Conservation (phyloP, 2,888 invertebrate genomes). For the Girardia tigrina region DNA sequence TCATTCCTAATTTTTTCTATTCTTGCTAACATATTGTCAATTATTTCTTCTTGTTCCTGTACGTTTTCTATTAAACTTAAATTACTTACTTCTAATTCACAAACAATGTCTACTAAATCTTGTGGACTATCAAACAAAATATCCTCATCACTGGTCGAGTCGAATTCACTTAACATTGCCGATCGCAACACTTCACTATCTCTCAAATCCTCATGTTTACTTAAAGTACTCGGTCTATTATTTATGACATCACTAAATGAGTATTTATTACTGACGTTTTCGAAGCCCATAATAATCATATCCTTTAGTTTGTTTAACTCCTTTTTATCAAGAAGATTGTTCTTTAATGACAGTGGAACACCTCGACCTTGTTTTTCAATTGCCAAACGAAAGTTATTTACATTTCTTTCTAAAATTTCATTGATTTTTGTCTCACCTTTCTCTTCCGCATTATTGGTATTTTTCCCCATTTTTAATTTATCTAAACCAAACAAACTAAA, state of each 20-base stretch:
- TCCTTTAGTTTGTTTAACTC: not conserved
- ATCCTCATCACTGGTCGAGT: not conserved
- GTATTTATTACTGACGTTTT: not conserved
- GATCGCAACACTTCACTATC: not conserved
- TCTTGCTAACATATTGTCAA: not conserved
- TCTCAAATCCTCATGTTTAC: not conserved
- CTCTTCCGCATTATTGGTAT: not conserved
- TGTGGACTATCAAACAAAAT: not conserved
- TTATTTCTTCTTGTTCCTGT: not conserved
- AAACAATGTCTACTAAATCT: not conserved
- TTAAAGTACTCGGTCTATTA: not conserved
- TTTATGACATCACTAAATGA: not conserved
- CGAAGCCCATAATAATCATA: not conserved
- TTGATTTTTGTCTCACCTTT: not conserved
- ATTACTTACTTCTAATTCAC: not conserved
- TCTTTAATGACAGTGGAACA: no score
- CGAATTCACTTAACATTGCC: not conserved
- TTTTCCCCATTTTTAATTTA: not conserved
- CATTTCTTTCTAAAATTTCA: not conserved
- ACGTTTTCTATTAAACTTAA: slow-evolving; percentile 7
- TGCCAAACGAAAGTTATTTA: not conserved
- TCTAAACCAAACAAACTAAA: not conserved
- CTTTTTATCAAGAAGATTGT: not conserved
- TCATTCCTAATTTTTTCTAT: not conserved
- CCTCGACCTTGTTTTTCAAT: no score